Percentiles rank a stretch among this genome's conserved stretches.
phyloP scores from a whole-genome alignment of 2,888 invertebrate genomes.

The Rhyacophila evoluta region DNA sequence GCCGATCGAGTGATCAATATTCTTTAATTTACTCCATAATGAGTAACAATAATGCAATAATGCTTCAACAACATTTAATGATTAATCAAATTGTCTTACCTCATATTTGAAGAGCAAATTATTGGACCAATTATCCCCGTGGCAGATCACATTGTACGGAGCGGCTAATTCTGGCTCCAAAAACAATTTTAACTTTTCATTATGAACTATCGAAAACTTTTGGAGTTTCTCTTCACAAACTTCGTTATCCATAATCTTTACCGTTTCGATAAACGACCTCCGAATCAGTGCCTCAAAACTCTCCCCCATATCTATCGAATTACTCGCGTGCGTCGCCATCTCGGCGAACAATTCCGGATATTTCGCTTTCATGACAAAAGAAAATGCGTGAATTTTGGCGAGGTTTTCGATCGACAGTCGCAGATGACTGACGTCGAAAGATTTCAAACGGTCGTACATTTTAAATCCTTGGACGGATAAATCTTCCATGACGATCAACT shows the following conservation, averaged over 20 bases:
- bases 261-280: not conserved
- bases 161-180: not conserved
- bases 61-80: not conserved
- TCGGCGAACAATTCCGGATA: too few relatives aligned
- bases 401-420: too few relatives aligned
- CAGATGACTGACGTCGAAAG: too few relatives aligned
- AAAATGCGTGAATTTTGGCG: too few relatives aligned
- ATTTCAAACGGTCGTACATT: too few relatives aligned
- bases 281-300: too few relatives aligned
- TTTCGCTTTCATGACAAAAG: too few relatives aligned
- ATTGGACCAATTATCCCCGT: slow-evolving; percentile 50
- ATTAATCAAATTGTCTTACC: slow-evolving; percentile 31
- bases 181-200: not conserved
- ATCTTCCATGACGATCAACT: too few relatives aligned
- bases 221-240: slow-evolving; percentile 1
- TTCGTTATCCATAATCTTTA: slow-evolving; percentile 26
- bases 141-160: slow-evolving; percentile 41
- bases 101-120: slow-evolving; percentile 50
- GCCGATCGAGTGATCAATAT: not conserved
- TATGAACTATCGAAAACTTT: not conserved
- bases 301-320: too few relatives aligned
- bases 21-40: too few relatives aligned
- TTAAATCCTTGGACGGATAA: too few relatives aligned
- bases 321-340: too few relatives aligned
- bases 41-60: not conserved